phyloP scores from a whole-genome alignment of 2,797 vertebrate genomes.

The Falco naumanni region DNA sequence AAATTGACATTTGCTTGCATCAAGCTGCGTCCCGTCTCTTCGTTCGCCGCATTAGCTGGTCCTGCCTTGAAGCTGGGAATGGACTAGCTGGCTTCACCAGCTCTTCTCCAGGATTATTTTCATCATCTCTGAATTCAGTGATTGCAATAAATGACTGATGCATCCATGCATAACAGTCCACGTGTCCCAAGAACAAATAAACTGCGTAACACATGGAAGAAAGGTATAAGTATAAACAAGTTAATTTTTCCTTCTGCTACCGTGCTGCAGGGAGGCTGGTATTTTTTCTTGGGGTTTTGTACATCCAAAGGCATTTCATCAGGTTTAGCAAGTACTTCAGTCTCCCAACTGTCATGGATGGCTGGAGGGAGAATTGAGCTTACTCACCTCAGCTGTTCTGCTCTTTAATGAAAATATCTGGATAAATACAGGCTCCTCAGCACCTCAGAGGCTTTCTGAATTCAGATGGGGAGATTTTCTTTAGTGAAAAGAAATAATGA shows the following conservation, averaged over 20 bases:
- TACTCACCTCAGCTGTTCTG: background rate
- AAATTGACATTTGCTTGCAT: too few relatives aligned
- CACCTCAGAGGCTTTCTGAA: background rate
- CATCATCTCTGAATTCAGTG: background rate
- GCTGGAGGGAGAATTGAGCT: background rate
- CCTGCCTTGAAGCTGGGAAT: background rate
- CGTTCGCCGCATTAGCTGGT: too few relatives aligned
- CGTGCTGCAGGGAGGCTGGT: background rate
- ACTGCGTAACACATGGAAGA: background rate
- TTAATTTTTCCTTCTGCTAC: background rate
- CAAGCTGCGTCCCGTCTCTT: too few relatives aligned
- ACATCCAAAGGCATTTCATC: background rate
- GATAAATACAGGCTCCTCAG: background rate
- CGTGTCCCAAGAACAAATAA: background rate
- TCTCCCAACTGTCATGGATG: background rate
- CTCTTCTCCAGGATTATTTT: background rate
- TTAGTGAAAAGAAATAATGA: background rate
- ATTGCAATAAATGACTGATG: background rate
- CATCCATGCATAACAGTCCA: rapidly evolving
- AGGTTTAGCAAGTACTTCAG: background rate
- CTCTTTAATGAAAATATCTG: background rate
- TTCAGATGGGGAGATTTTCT: background rate
- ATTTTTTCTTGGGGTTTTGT: background rate
- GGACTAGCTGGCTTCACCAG: background rate
- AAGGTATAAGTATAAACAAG: background rate